phyloP scores from a whole-genome alignment of 1,140 invertebrate genomes.

The Penaeus chinensis region DNA sequence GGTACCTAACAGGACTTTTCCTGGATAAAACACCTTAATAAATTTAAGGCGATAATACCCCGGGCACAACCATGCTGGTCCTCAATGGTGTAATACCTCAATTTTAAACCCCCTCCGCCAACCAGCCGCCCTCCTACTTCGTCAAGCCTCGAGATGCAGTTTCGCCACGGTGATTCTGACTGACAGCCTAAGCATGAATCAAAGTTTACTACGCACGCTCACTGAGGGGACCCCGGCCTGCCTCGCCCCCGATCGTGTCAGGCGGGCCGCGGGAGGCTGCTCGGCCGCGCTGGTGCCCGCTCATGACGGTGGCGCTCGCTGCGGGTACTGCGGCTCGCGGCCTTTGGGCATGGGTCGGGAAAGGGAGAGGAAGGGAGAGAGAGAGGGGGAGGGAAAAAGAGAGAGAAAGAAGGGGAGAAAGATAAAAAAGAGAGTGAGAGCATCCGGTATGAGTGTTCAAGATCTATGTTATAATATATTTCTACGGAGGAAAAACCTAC shows the following conservation, averaged over 20 bases:
- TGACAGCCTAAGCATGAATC: slow-evolving; percentile 32
- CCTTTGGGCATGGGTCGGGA: background rate
- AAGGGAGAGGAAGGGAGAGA: background rate
- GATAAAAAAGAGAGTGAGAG: background rate
- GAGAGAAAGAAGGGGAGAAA: background rate
- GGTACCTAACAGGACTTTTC: background rate
- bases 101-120: slow-evolving; percentile 35
- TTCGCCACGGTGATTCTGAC: slow-evolving; percentile 48
- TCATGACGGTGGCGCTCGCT: background rate
- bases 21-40: slow-evolving; percentile 9
- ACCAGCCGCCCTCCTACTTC: slow-evolving; percentile 31
- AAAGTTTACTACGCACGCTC: slow-evolving; percentile 50
- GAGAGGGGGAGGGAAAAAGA: background rate
- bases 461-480: too few species aligned
- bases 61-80: slow-evolving; percentile 9
- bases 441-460: too few species aligned
- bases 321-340: background rate
- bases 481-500: too few species aligned
- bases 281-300: background rate
- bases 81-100: slow-evolving; percentile 37
- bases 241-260: slow-evolving; percentile 27
- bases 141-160: slow-evolving; percentile 29
- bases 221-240: slow-evolving; percentile 32
- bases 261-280: background rate
- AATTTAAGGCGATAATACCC: slow-evolving; percentile 15